phyloP scores from a whole-genome alignment of 2,797 vertebrate species.

The Furcifer pardalis region DNA sequence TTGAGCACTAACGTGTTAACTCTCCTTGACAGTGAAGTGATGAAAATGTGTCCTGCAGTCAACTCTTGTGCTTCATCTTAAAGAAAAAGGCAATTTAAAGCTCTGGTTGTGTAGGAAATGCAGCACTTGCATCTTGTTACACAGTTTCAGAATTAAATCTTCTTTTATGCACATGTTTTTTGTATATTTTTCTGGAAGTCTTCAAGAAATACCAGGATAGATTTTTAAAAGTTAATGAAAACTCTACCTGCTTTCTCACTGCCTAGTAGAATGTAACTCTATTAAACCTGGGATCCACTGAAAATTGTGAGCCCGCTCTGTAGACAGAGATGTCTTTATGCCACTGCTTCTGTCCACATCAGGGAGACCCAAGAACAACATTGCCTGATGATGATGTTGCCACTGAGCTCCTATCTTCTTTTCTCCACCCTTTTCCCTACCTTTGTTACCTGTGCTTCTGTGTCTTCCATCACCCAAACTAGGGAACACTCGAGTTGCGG shows the following conservation, averaged over 20 bases:
- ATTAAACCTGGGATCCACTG: neutral
- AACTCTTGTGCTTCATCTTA: constrained; percentile 60
- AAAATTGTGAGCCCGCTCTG: neutral
- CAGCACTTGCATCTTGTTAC: constrained; percentile 36
- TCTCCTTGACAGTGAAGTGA: constrained; percentile 60
- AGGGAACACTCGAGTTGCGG: too few species aligned
- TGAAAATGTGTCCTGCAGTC: constrained; percentile 71
- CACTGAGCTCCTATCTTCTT: too few species aligned
- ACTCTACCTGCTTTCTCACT: neutral
- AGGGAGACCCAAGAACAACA: too few species aligned
- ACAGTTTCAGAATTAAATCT: constrained; percentile 12
- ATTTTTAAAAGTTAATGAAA: neutral
- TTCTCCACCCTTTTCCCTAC: too few species aligned
- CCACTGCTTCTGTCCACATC: too few species aligned
- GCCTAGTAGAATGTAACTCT: too few species aligned
- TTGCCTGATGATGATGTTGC: too few species aligned
- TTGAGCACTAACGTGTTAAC: constrained; percentile 67
- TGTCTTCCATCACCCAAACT: too few species aligned
- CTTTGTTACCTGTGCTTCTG: too few species aligned
- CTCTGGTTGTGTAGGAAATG: constrained; percentile 44
- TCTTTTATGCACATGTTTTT: neutral
- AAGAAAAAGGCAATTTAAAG: constrained; percentile 45
- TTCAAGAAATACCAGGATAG: neutral
- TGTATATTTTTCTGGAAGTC: neutral
- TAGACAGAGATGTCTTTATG: neutral